Percentiles rank a stretch among this genome's conserved stretches.
These are phyloP conservation scores for Malacosoma neustria DNA, from an alignment of 2,888 invertebrate genomes.

Conservation along the genomic window DNA sequence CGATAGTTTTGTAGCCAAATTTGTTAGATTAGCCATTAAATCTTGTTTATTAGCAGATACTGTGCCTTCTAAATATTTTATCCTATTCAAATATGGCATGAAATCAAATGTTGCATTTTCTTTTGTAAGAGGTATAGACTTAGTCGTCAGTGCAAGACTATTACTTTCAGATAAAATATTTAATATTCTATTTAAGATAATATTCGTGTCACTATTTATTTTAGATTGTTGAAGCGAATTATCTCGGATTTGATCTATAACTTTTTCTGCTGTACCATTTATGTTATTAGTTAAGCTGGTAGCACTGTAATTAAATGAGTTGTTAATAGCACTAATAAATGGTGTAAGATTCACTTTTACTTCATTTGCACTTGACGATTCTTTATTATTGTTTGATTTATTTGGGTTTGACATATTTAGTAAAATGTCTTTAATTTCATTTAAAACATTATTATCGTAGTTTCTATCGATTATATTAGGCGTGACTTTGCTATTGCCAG, in stretches of 20 bases:
- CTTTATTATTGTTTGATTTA: neutral
- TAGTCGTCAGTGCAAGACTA: constrained; percentile 2
- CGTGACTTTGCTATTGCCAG: neutral
- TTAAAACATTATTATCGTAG: constrained; percentile 11
- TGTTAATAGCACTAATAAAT: constrained; percentile 7
- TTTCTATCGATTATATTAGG: neutral
- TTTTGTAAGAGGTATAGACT: constrained; percentile 9
- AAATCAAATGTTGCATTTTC: constrained; percentile 14
- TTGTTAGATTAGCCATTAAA: constrained; percentile 9
- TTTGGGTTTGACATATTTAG: constrained; percentile 10
- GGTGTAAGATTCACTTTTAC: constrained; percentile 6
- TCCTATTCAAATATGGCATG: constrained; percentile 15
- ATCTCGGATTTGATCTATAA: neutral
- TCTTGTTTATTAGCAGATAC: constrained; percentile 18
- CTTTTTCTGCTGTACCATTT: constrained; percentile 1
- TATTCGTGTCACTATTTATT: constrained; percentile 14
- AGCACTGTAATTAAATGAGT: constrained; percentile 3
- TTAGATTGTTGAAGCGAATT: constrained; percentile 1
- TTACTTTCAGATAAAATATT: constrained; percentile 7
- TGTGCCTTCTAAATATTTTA: constrained; percentile 18
- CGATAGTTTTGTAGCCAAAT: constrained; percentile 17
- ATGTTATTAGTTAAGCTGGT: neutral
- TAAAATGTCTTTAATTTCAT: constrained; percentile 22
- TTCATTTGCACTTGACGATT: neutral
- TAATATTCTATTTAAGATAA: constrained; percentile 18